Conservation (phyloP, 2,113 vertebrate genomes). For the Gallinago media region DNA sequence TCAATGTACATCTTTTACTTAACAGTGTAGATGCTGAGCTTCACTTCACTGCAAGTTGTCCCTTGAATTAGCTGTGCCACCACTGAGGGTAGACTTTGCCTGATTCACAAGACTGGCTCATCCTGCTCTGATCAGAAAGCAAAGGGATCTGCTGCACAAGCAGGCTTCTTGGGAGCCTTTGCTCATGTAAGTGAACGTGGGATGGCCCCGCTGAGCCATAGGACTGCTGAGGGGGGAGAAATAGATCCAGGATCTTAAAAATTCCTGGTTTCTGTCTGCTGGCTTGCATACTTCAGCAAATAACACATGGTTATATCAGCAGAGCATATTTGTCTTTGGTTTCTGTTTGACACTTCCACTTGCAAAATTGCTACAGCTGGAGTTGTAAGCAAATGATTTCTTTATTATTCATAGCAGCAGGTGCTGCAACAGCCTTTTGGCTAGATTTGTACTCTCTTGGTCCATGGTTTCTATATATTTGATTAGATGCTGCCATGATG, state of each 20-base stretch:
- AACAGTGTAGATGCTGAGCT: background rate
- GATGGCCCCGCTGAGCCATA: background rate
- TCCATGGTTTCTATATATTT: conserved; percentile 52
- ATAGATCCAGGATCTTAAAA: background rate
- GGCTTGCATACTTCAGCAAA: background rate
- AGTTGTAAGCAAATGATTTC: conserved; percentile 40
- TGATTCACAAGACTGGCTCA: background rate
- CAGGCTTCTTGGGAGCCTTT: background rate
- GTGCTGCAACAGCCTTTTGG: conserved; percentile 58
- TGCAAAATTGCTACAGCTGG: conserved; percentile 62
- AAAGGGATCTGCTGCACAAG: fast-evolving
- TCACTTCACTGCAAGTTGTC: background rate
- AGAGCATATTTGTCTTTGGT: conserved; percentile 55
- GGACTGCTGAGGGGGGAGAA: background rate
- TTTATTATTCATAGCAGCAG: conserved; percentile 73
- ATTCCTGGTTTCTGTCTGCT: background rate
- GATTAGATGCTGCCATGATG: conserved; percentile 23
- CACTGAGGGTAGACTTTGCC: background rate
- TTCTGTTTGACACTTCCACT: conserved; percentile 57
- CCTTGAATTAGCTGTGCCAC: fast-evolving
- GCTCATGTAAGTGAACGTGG: fast-evolving
- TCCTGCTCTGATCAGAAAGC: background rate
- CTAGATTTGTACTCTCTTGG: conserved; percentile 11
- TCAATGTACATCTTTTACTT: background rate
- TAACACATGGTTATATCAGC: conserved; percentile 20